Conservation (phyloP, 1,140 invertebrate genomes). For the Bactericera cockerelli region DNA sequence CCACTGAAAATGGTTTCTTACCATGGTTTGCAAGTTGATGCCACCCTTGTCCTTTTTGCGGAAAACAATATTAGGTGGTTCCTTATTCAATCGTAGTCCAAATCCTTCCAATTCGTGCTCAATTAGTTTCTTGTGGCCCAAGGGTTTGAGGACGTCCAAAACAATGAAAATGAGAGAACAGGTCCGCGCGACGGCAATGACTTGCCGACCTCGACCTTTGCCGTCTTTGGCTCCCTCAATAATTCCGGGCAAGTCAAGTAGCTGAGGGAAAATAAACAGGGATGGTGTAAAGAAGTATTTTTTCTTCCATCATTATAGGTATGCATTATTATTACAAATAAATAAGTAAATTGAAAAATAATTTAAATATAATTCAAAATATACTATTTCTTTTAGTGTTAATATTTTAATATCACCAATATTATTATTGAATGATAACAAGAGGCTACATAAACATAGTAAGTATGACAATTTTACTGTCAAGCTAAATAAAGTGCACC, state of each 20-base stretch:
- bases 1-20: no score
- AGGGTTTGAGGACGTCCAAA: constrained; percentile 91
- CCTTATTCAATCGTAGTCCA: constrained; percentile 89
- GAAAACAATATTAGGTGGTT: constrained; percentile 93
- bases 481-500: no score
- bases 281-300: no score
- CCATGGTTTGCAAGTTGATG: constrained; percentile 77
- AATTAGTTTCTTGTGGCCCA: constrained; percentile 88
- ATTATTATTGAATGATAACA: no score
- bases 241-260: constrained; percentile 97
- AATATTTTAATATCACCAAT: no score
- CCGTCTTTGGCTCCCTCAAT: constrained; percentile 99
- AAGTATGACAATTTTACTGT: no score
- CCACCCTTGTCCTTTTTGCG: constrained; percentile 93
- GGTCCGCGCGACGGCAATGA: constrained; percentile 96
- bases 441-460: no score
- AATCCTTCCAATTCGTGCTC: constrained; percentile 99
- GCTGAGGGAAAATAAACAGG: constrained; percentile 34
- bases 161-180: constrained; percentile 98
- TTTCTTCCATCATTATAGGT: no score
- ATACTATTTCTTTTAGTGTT: no score
- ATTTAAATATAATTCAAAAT: no score
- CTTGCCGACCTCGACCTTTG: constrained; percentile 95
- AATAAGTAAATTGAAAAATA: no score
- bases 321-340: no score